A percentile compares a stretch with the other conserved stretches of the same genome.
These are phyloP conservation scores for Acronicta alni DNA, from an alignment of 2,888 invertebrate genomes.

Conservation along the genomic window DNA sequence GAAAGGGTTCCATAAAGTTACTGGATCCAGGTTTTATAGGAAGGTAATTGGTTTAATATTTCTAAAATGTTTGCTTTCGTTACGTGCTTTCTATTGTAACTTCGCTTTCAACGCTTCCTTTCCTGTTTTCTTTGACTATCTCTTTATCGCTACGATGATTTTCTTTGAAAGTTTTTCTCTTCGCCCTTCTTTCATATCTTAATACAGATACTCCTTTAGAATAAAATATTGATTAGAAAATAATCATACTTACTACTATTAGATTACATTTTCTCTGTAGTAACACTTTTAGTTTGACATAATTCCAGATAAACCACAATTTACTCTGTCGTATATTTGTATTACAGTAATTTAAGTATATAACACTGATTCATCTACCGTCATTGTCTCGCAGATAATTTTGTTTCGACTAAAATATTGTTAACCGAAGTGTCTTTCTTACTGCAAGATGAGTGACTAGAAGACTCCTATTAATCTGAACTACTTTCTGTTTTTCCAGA, in stretches of 20 bases:
- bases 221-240: neutral
- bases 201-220: neutral
- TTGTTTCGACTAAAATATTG: too few relatives aligned
- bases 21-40: slow-evolving; percentile 95
- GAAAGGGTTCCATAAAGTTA: slow-evolving; percentile 96
- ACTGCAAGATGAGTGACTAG: too few relatives aligned
- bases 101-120: slow-evolving; percentile 30
- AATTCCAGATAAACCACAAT: too few relatives aligned
- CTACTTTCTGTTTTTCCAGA: slow-evolving; percentile 76
- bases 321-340: too few relatives aligned
- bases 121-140: slow-evolving; percentile 15
- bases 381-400: too few relatives aligned
- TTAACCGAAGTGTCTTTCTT: too few relatives aligned
- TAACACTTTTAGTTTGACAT: too few relatives aligned
- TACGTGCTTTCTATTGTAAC: slow-evolving; percentile 36
- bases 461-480: too few relatives aligned
- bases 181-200: slow-evolving; percentile 64
- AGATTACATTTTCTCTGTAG: too few relatives aligned
- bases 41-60: slow-evolving; percentile 90
- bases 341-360: too few relatives aligned
- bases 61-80: slow-evolving; percentile 34
- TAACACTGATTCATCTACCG: too few relatives aligned
- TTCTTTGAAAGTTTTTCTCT: slow-evolving; percentile 55
- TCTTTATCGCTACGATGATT: slow-evolving; percentile 6
- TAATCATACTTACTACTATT: too few relatives aligned